Conservation (phyloP, 1,140 invertebrate genomes). For the Zaprionus africanus region DNA sequence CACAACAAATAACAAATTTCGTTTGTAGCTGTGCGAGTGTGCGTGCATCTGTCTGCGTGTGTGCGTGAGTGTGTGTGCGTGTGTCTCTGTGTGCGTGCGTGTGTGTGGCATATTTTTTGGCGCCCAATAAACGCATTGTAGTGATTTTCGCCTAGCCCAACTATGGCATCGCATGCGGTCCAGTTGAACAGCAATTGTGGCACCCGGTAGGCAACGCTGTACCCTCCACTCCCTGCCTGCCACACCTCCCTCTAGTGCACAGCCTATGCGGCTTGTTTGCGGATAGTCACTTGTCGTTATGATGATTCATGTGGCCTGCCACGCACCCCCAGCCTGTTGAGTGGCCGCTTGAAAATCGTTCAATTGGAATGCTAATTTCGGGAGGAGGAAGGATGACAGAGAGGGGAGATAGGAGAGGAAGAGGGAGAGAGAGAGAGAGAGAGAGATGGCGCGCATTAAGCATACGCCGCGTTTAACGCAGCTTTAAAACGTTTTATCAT, state of each 20-base stretch:
- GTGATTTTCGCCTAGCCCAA: conserved; percentile 62
- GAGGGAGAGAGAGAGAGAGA: background rate
- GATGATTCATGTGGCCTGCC: conserved; percentile 74
- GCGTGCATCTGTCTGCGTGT: conserved; percentile 20
- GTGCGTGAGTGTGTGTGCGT: conserved; percentile 13
- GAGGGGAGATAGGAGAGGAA: background rate
- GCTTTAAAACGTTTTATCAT: conserved; percentile 42
- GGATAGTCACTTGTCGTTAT: conserved; percentile 68
- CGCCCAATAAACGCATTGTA: conserved; percentile 52
- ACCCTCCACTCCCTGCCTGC: too few relatives aligned
- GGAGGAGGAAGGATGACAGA: background rate
- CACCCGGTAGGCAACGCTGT: background rate
- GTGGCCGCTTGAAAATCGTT: conserved; percentile 58
- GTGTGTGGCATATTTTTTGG: conserved; percentile 74
- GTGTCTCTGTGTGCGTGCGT: conserved; percentile 31
- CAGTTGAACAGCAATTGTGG: conserved; percentile 46
- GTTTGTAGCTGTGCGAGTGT: conserved; percentile 6
- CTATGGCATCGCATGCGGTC: conserved; percentile 61
- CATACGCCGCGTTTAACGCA: conserved; percentile 34
- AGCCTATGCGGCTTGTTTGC: conserved; percentile 48
- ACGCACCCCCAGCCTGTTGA: conserved; percentile 59
- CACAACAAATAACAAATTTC: conserved; percentile 76
- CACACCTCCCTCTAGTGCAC: background rate
- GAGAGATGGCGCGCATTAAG: conserved; percentile 35
- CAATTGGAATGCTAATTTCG: conserved; percentile 77